These are phyloP conservation scores for Tragelaphus strepsiceros DNA, from an alignment of 2,113 vertebrate genomes.

Conservation along the genomic window DNA sequence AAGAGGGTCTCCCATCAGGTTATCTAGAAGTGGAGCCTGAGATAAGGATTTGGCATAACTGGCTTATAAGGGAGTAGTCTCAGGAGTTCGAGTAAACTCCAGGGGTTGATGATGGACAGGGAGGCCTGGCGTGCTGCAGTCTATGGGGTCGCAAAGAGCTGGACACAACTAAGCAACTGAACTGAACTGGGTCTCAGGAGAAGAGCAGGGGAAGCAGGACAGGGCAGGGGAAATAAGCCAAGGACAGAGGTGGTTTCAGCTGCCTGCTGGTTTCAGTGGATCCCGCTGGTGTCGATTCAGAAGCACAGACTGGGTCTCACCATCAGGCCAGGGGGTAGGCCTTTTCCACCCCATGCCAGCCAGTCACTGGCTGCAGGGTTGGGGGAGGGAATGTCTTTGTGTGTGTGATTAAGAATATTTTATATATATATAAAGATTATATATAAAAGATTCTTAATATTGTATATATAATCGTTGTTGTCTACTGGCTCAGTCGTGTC, in stretches of 20 bases:
- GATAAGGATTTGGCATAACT: neutral
- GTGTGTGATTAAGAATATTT: neutral
- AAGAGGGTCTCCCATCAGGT: neutral
- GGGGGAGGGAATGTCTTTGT: neutral
- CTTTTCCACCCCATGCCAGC: accelerated
- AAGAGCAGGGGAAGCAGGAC: neutral
- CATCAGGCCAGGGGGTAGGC: accelerated
- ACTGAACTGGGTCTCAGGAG: neutral
- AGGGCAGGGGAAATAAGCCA: neutral
- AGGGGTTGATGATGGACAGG: neutral
- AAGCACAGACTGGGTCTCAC: neutral
- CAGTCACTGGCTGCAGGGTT: neutral
- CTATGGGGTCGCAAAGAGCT: neutral
- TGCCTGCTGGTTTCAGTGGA: accelerated
- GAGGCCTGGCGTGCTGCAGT: neutral
- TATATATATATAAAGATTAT: neutral
- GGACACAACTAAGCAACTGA: neutral
- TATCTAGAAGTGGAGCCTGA: neutral
- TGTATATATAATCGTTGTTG: neutral
- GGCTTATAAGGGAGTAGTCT: neutral
- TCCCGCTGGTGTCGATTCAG: accelerated
- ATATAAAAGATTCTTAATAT: neutral
- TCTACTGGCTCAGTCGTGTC: neutral
- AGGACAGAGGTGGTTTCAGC: neutral
- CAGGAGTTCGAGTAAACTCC: neutral